Conservation (phyloP, 2,888 invertebrate genomes). For the Tanaodytes sp. region DNA sequence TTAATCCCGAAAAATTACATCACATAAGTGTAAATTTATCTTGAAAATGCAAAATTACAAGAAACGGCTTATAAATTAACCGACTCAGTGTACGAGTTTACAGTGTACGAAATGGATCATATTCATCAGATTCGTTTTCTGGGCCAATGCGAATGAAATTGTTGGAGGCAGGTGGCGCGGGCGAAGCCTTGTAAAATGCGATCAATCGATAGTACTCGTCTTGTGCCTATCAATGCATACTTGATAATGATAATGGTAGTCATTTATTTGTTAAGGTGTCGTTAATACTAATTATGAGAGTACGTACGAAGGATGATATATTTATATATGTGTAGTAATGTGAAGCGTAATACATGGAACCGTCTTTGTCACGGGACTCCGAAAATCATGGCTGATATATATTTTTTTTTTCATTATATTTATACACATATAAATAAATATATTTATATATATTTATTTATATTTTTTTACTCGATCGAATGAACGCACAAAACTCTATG, state of each 20-base stretch:
- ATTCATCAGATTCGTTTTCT: no score
- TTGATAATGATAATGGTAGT: constrained; percentile 51
- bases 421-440: no score
- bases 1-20: no score
- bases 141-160: no score
- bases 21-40: no score
- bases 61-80: no score
- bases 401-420: constrained; percentile 19
- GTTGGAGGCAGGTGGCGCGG: constrained; percentile 27
- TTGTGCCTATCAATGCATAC: constrained; percentile 52
- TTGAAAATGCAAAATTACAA: no score
- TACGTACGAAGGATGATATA: constrained; percentile 51
- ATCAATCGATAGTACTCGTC: constrained; percentile 42
- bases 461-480: constrained; percentile 26
- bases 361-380: constrained; percentile 34
- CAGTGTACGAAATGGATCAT: no score
- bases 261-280: constrained; percentile 37
- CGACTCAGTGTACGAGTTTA: no score
- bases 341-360: constrained; percentile 50
- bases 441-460: constrained; percentile 1
- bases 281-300: constrained; percentile 41
- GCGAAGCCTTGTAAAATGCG: constrained; percentile 28
- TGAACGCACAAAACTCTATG: constrained; percentile 37
- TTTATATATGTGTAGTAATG: constrained; percentile 48
- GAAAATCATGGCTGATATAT: constrained; percentile 44